phyloP scores from a whole-genome alignment of 2,797 vertebrate species.

The Anguilla anguilla region DNA sequence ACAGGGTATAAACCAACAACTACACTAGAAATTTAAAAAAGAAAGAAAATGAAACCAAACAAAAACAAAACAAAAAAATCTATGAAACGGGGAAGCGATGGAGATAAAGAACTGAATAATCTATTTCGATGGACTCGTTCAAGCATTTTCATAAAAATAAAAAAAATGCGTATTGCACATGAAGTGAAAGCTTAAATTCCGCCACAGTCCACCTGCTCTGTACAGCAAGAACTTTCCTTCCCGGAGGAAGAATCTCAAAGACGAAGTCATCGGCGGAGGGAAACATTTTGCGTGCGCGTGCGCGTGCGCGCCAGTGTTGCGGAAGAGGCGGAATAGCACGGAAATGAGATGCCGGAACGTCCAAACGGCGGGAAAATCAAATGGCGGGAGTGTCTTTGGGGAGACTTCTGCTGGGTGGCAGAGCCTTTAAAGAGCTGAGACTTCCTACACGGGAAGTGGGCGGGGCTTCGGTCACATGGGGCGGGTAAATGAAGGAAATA shows the following conservation, averaged over 20 bases:
- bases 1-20: constrained; percentile 82
- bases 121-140: constrained; percentile 85
- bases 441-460: constrained; percentile 71
- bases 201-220: constrained; percentile 80
- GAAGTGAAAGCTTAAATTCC: constrained; percentile 93
- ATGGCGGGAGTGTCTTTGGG: constrained; percentile 63
- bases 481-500: constrained; percentile 69
- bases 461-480: constrained; percentile 75
- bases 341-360: constrained; percentile 27
- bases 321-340: not conserved
- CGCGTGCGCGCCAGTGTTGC: not conserved
- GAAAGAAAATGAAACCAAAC: constrained; percentile 47
- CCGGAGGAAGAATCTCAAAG: constrained; percentile 65
- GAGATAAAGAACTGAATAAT: constrained; percentile 77
- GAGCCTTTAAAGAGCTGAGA: constrained; percentile 43
- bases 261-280: constrained; percentile 33
- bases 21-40: constrained; percentile 84
- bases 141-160: constrained; percentile 82
- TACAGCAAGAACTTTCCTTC: constrained; percentile 78
- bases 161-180: constrained; percentile 96
- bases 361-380: constrained; percentile 53
- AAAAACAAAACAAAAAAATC: constrained; percentile 40
- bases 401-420: constrained; percentile 53
- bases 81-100: constrained; percentile 65
- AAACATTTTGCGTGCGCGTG: constrained; percentile 51